Conservation (phyloP, 2,797 vertebrate species). For the Chrosomus eos region DNA sequence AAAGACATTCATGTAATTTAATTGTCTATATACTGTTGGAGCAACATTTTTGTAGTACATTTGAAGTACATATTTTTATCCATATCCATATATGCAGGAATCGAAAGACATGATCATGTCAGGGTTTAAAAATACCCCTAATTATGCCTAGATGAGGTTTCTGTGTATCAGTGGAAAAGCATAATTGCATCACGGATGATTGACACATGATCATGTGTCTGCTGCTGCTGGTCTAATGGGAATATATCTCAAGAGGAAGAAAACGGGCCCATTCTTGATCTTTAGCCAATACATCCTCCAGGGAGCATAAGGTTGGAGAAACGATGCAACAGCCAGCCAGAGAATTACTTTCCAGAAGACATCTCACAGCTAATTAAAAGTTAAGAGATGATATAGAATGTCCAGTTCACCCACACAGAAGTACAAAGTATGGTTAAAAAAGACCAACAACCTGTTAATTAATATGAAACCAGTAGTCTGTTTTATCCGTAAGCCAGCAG, state of each 20-base stretch:
- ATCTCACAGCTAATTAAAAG: constrained; percentile 30
- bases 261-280: constrained; percentile 8
- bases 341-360: not conserved
- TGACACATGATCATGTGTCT: constrained; percentile 15
- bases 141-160: not conserved
- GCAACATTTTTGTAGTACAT: too few species aligned
- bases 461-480: constrained; percentile 9
- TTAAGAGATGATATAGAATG: not conserved
- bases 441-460: constrained; percentile 35
- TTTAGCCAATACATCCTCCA: not conserved
- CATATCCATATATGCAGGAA: not conserved
- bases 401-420: constrained; percentile 5
- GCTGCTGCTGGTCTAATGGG: not conserved
- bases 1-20: not conserved
- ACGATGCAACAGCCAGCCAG: constrained; percentile 7
- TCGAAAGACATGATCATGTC: not conserved
- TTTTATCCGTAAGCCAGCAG: constrained; percentile 5
- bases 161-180: not conserved
- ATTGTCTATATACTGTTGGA: not conserved
- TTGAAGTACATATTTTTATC: not conserved
- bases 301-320: constrained; percentile 7
- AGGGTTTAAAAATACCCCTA: constrained; percentile 3
- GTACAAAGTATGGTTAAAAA: not conserved
- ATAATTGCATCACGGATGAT: constrained; percentile 7
- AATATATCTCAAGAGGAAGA: constrained; percentile 10